Conservation (phyloP, 2,113 vertebrate species). For the Cynopterus brachyotis region DNA sequence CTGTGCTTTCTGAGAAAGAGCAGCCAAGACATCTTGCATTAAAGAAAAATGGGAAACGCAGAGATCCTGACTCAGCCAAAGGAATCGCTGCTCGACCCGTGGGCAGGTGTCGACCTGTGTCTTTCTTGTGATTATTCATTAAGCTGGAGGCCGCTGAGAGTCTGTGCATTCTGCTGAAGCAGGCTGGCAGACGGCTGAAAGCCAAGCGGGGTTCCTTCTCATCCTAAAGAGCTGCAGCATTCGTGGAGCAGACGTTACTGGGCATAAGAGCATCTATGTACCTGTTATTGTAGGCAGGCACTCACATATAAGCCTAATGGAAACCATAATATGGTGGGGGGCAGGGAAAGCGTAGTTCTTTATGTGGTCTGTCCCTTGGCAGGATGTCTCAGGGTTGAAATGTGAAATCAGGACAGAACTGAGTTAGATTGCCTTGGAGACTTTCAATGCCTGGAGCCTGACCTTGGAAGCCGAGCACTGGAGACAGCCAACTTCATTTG, state of each 20-base stretch:
- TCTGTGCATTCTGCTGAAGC: neutral
- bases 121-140: constrained; percentile 58
- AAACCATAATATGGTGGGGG: neutral
- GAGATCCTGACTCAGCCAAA: neutral
- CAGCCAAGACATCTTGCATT: neutral
- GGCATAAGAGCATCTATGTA: neutral
- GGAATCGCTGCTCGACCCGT: neutral
- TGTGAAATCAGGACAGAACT: constrained; percentile 23
- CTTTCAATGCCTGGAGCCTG: neutral
- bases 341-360: neutral
- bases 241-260: neutral
- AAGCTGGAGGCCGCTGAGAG: constrained; percentile 4
- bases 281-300: constrained; percentile 16
- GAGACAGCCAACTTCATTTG: neutral
- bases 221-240: neutral
- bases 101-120: constrained; percentile 15
- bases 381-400: neutral
- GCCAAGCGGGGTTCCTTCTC: neutral
- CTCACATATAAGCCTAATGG: neutral
- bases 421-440: neutral
- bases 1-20: neutral
- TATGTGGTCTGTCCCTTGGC: constrained; percentile 24
- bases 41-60: neutral
- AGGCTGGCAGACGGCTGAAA: neutral
- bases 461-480: neutral